Evolutionary conservation across 2,113 vertebrate genomes (phyloP).

Genomic region (Leucoraja erinaceus): DNA sequence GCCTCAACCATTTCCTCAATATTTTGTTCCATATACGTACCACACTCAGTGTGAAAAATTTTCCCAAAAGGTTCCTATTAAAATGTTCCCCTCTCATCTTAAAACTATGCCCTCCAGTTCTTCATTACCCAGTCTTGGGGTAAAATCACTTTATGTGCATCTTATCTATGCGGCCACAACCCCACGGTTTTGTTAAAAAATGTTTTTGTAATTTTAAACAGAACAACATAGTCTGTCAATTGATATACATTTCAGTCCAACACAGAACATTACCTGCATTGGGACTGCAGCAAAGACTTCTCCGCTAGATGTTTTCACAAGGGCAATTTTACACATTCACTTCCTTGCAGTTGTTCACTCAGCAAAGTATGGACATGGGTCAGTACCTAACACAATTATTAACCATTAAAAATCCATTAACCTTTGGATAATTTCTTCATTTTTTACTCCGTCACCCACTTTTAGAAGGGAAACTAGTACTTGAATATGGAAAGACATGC

Average conservation of each 20-base stretch:
- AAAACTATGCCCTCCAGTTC: too few relatives aligned
- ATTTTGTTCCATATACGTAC: too few relatives aligned
- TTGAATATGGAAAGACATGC: background rate
- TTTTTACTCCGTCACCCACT: background rate
- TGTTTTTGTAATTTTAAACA: background rate
- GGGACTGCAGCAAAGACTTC: background rate
- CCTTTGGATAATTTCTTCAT: background rate
- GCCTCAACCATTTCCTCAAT: too few relatives aligned
- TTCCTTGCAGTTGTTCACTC: background rate
- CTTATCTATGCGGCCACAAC: too few relatives aligned
- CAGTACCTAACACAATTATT: background rate
- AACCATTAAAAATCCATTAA: background rate
- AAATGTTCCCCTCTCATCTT: too few relatives aligned
- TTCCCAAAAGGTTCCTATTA: too few relatives aligned
- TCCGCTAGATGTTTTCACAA: background rate
- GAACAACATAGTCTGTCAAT: background rate
- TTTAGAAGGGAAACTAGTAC: background rate
- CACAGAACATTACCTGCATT: background rate
- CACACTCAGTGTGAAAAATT: too few relatives aligned
- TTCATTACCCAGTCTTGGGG: too few relatives aligned
- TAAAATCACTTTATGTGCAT: too few relatives aligned
- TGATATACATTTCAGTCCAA: background rate
- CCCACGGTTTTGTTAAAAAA: background rate
- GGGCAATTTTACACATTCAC: background rate
- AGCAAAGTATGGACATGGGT: background rate